Conservation (phyloP, 2,113 vertebrate genomes). For the Burhinus oedicnemus region DNA sequence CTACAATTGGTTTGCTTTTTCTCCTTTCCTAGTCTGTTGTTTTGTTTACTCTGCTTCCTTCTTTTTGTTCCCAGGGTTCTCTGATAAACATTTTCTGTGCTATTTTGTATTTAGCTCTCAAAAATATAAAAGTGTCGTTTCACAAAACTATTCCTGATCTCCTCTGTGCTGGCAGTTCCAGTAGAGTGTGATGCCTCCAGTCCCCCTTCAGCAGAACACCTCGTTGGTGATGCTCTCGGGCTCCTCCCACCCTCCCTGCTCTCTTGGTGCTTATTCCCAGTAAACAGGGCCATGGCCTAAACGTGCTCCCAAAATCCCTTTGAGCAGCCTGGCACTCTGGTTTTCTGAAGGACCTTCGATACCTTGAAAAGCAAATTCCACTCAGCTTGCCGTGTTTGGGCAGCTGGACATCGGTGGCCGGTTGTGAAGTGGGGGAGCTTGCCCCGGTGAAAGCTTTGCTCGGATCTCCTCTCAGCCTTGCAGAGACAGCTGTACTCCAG, state of each 20-base stretch:
- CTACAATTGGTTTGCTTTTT: not conserved
- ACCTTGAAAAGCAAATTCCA: not conserved
- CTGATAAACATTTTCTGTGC: not conserved
- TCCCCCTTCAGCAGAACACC: not conserved
- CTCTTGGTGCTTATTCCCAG: not conserved
- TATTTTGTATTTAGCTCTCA: not conserved
- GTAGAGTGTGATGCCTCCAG: not conserved
- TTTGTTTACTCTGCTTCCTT: not conserved
- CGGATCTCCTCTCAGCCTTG: not conserved
- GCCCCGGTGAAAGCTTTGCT: not conserved
- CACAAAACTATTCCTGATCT: not conserved
- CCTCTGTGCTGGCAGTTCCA: not conserved
- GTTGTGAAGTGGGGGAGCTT: not conserved
- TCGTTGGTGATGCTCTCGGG: fast-evolving
- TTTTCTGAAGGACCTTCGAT: not conserved
- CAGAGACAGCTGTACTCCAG: not conserved
- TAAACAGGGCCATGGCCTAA: not conserved
- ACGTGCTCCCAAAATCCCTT: not conserved
- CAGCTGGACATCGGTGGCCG: not conserved
- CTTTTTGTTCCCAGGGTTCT: not conserved
- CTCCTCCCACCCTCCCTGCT: not conserved
- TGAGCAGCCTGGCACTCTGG: not conserved
- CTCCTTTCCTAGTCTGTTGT: not conserved
- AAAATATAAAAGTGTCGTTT: not conserved
- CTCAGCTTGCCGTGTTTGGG: not conserved